Evolutionary conservation across 2,797 vertebrate genomes (phyloP).

Genomic region (Lepidocolaptes lacrymiger): DNA sequence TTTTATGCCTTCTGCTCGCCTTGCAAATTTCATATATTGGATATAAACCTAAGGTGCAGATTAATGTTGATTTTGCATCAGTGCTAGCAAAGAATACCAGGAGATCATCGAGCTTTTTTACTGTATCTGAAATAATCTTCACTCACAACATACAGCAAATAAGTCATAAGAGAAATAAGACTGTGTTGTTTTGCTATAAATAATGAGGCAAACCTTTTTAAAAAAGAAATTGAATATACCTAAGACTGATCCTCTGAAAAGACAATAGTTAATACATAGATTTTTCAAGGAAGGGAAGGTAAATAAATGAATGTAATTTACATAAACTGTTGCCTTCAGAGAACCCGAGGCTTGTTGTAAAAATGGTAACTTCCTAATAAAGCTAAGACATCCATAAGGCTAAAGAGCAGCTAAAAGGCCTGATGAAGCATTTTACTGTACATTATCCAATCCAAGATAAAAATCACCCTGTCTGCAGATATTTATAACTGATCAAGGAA

Average conservation of each 20-base stretch:
- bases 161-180: background rate
- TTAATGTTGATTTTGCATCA: background rate
- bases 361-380: background rate
- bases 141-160: background rate
- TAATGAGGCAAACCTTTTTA: background rate
- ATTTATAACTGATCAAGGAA: background rate
- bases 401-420: background rate
- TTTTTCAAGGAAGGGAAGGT: background rate
- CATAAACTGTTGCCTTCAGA: background rate
- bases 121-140: background rate
- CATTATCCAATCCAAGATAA: background rate
- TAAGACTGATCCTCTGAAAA: background rate
- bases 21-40: constrained; percentile 99
- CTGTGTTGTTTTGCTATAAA: background rate
- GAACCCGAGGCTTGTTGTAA: background rate
- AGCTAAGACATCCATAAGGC: background rate
- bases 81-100: background rate
- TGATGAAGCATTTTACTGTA: background rate
- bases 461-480: background rate
- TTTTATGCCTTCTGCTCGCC: constrained; percentile 97
- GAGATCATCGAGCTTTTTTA: background rate
- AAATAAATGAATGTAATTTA: background rate
- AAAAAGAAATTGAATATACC: background rate
- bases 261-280: background rate
- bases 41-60: constrained; percentile 88